Conservation (phyloP, 2,797 vertebrate species). For the Notamacropus eugenii region DNA sequence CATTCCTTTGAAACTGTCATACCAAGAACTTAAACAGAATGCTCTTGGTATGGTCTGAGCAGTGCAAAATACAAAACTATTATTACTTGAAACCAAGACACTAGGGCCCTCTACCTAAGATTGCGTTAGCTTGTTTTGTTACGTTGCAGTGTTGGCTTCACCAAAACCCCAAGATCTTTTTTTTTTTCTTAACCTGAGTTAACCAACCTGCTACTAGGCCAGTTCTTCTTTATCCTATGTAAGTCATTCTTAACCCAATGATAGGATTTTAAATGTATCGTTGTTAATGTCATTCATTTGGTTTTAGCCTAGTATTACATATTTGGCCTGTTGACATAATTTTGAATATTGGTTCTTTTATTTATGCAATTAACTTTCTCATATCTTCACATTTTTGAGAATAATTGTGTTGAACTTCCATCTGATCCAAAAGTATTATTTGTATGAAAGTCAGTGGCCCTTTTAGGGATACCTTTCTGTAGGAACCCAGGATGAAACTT, state of each 20-base stretch:
- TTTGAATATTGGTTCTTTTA: neutral
- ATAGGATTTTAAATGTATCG: neutral
- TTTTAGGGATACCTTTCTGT: neutral
- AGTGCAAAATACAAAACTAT: neutral
- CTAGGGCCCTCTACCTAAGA: neutral
- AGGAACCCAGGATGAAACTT: neutral
- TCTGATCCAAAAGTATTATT: conserved; percentile 13
- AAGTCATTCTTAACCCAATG: neutral
- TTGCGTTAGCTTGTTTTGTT: neutral
- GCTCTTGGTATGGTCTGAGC: neutral
- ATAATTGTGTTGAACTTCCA: conserved; percentile 15
- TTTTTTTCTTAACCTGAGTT: neutral
- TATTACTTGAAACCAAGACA: neutral
- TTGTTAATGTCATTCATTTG: neutral
- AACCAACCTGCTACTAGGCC: neutral
- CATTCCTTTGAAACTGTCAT: neutral
- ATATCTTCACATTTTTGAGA: neutral
- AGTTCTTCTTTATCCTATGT: neutral
- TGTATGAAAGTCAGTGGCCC: neutral
- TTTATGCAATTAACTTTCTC: neutral
- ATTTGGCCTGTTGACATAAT: neutral
- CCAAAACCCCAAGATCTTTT: neutral
- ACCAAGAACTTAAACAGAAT: neutral
- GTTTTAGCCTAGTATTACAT: neutral
- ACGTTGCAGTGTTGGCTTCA: neutral